A percentile compares a stretch with the other conserved stretches of the same genome.
phyloP scores from a whole-genome alignment of 2,113 vertebrate genomes.

The Ascaphus truei region DNA sequence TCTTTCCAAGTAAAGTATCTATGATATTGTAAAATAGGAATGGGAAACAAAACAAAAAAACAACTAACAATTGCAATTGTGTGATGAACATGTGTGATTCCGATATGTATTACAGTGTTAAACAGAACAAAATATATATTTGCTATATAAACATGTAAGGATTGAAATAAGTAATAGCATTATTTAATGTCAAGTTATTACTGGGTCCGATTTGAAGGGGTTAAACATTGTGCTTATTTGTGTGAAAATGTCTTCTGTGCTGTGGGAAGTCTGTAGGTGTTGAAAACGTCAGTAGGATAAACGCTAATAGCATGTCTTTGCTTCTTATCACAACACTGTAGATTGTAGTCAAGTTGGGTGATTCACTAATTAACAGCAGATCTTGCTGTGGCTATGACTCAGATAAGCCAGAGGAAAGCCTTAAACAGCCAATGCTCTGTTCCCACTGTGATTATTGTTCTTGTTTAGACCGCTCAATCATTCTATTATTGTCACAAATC shows the following conservation, averaged over 20 bases:
- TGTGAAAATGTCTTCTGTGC: background rate
- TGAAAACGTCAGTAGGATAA: background rate
- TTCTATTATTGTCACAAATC: background rate
- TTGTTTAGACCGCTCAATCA: background rate
- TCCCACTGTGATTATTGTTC: background rate
- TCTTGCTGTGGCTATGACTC: conserved; percentile 1
- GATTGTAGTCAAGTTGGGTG: background rate
- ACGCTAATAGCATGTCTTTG: conserved; percentile 1
- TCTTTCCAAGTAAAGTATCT: no score
- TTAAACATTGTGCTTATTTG: background rate
- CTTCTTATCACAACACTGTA: background rate
- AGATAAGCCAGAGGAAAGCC: background rate
- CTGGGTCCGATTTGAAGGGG: no score
- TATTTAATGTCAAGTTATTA: no score
- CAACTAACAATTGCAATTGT: no score
- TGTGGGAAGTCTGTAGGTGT: background rate
- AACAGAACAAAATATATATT: no score
- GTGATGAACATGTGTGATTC: no score
- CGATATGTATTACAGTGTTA: no score
- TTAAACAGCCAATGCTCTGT: background rate
- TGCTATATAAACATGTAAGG: no score
- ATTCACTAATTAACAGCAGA: conserved; percentile 14
- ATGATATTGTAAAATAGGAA: no score
- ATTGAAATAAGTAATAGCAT: no score
- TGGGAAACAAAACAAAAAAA: no score